Base-by-base conservation (phyloP, 2,797 vertebrate species). In the Spinus olivaceus region DNA sequence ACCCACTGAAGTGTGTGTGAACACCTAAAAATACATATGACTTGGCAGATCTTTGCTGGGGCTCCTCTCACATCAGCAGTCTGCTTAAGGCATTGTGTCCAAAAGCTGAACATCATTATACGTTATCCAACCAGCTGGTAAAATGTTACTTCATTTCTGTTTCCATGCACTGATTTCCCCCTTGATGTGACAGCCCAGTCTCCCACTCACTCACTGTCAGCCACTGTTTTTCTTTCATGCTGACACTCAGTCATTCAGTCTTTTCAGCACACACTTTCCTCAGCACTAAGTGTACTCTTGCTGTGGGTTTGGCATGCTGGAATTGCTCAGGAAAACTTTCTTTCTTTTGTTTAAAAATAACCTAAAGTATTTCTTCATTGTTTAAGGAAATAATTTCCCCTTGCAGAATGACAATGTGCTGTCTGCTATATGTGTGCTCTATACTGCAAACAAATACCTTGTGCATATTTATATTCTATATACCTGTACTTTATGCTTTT, bases 101-200 rank as follows among this genome's bases (percentile, higher is more conserved):
- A 93, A 86, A 91, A 94, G 82, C 81, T 90, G 93, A 96, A 87
- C 93, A 92, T 91, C 86, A 92, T 95, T 96, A 89, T 76, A 91
- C 81, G 70, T 87, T 88, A 76, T 24, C 81, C 73, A 92, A 80
- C 74, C 73, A 57, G 70, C 81, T 92, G 71, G 56, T 87, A 92
- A 90, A 95, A 70, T 27, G 44, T 73, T 94, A 23, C 81, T 81
- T 89, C 86, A 85, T 84, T 91, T 96, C 90, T 87, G 65, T 84
- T 92, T 78, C 87, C 32, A 24, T 54, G 67, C 60, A 78, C 21
- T 76, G 64, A 90, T 93, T 93, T 81, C 57, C 30, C 35, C 32
- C 81, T 95, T 95, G 83, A 94, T 90, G 77, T 90, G 94, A 81
- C 93, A 97, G 92, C 81, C 80, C 81, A 77, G 6, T 84, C 90